Evolutionary conservation across 1,140 invertebrate genomes (phyloP).

Genomic region (Conopomorpha cramerella): DNA sequence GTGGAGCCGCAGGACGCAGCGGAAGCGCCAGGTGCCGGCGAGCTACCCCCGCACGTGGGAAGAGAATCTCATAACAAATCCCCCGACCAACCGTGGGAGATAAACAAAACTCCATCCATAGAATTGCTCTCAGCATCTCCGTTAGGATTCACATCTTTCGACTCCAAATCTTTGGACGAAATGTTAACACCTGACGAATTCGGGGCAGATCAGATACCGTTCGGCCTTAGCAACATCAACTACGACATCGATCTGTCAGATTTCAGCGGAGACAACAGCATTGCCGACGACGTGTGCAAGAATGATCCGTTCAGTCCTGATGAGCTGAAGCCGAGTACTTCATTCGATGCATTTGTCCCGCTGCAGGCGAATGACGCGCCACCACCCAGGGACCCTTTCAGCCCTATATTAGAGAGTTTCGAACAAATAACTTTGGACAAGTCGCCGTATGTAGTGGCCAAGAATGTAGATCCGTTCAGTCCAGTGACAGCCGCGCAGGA

Average conservation of each 20-base stretch:
- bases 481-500: neutral
- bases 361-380: too few species aligned
- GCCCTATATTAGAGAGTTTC: constrained; percentile 3
- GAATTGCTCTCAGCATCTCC: constrained; percentile 63
- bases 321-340: constrained; percentile 8
- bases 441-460: constrained; percentile 19
- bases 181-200: constrained; percentile 64
- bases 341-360: constrained; percentile 5
- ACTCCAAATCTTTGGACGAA: constrained; percentile 62
- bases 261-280: constrained; percentile 70
- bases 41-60: too few species aligned
- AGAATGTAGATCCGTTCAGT: constrained; percentile 15
- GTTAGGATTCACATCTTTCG: constrained; percentile 51
- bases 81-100: constrained; percentile 14
- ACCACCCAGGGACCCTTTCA: constrained; percentile 2
- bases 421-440: constrained; percentile 16
- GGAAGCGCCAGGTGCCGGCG: too few species aligned
- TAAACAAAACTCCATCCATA: constrained; percentile 35
- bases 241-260: constrained; percentile 76
- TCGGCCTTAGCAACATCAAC: constrained; percentile 69
- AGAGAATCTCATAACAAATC: constrained; percentile 3
- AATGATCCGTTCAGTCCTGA: constrained; percentile 43
- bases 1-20: too few species aligned
- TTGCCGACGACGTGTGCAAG: constrained; percentile 62
- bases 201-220: constrained; percentile 45